A percentile compares a stretch with the other conserved stretches of the same genome.
phyloP scores from a whole-genome alignment of 64 coral and sea anemone species.

The Montipora efflorescens region DNA sequence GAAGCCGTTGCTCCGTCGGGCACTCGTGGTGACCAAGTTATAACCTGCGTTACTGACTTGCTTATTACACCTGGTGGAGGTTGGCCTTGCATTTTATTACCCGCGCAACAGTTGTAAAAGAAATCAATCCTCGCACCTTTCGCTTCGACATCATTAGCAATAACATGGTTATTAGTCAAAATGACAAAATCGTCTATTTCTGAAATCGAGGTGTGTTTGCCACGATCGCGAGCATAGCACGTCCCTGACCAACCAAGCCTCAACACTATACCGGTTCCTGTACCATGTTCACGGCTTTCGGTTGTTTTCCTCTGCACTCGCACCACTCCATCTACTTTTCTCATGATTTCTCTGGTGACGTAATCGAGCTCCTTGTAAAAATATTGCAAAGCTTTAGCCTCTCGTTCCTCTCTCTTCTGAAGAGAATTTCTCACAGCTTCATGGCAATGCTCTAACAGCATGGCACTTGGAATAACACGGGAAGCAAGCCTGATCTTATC shows the following conservation, averaged over 20 bases:
- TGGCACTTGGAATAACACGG: constrained; percentile 14
- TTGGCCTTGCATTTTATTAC: not conserved
- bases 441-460: constrained; percentile 4
- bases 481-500: constrained; percentile 14
- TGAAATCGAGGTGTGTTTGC: not conserved
- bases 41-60: constrained; percentile 2
- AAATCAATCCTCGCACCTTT: constrained; percentile 17
- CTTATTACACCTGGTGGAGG: constrained; percentile 5
- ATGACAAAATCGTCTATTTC: constrained; percentile 24
- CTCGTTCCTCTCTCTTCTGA: constrained; percentile 11
- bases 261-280: constrained; percentile 24
- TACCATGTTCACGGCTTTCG: not conserved
- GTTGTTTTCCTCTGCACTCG: constrained; percentile 26
- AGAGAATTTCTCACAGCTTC: not conserved
- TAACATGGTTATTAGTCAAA: constrained; percentile 35
- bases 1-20: not conserved
- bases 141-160: constrained; percentile 14
- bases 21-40: constrained; percentile 26
- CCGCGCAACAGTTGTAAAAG: constrained; percentile 7
- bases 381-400: not conserved
- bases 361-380: constrained; percentile 2
- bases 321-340: constrained; percentile 29
- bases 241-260: constrained; percentile 12
- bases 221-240: not conserved
- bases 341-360: constrained; percentile 12